A percentile compares a stretch with the other conserved stretches of the same genome.
These are phyloP conservation scores for Portunus trituberculatus DNA, from an alignment of 1,140 invertebrate species.

Conservation along the genomic window DNA sequence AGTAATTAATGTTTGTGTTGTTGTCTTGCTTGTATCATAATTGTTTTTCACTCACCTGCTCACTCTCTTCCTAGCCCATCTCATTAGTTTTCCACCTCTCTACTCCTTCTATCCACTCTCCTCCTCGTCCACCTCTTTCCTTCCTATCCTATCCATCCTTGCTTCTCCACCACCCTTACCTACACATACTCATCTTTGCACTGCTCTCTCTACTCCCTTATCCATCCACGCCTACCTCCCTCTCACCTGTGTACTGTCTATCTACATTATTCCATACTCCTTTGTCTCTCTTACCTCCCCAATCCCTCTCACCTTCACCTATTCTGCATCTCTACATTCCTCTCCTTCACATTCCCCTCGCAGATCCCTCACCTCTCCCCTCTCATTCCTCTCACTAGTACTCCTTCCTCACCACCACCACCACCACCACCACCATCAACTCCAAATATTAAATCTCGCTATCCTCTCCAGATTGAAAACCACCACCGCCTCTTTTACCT, in stretches of 20 bases:
- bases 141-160: background rate
- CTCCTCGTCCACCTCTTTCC: too few species aligned
- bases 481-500: background rate
- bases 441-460: background rate
- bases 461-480: background rate
- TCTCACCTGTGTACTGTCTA: too few species aligned
- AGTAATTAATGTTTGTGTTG: too few species aligned
- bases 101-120: too few species aligned
- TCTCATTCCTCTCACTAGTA: background rate
- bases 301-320: constrained; percentile 25
- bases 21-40: background rate
- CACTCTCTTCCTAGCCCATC: background rate
- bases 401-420: background rate
- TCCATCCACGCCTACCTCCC: background rate
- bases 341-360: background rate
- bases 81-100: too few species aligned
- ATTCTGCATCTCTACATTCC: background rate
- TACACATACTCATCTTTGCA: background rate
- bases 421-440: background rate
- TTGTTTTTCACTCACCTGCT: background rate
- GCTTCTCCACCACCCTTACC: background rate
- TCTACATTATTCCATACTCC: background rate
- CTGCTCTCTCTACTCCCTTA: background rate
- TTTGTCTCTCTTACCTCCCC: background rate
- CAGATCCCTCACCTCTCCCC: background rate